Evolutionary conservation across 2,888 invertebrate species (phyloP).

Genomic region (Melanostoma scalare): DNA sequence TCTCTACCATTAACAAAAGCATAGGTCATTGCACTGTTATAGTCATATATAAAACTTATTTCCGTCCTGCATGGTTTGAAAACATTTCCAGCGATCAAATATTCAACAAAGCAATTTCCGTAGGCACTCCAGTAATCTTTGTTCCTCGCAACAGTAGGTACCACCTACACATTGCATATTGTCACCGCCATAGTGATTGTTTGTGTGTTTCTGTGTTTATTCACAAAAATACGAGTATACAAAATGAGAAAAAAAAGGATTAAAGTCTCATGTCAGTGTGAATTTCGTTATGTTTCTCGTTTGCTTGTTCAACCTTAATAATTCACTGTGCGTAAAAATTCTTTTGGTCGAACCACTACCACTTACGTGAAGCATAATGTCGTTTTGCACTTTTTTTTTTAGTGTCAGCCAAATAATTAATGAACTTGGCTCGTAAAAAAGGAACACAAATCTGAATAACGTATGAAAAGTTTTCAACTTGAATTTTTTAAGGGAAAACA

Average conservation of each 20-base stretch:
- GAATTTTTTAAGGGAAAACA: neutral
- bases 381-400: conserved; percentile 53
- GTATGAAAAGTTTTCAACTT: conserved; percentile 34
- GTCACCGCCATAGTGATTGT: conserved; percentile 5
- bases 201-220: conserved; percentile 7
- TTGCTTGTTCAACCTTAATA: conserved; percentile 57
- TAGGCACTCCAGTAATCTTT: conserved; percentile 8
- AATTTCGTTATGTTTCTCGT: conserved; percentile 64
- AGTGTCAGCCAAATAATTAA: conserved; percentile 63
- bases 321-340: conserved; percentile 65
- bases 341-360: conserved; percentile 49
- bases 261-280: conserved; percentile 49
- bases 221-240: conserved; percentile 47
- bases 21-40: conserved; percentile 51
- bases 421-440: conserved; percentile 54
- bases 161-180: conserved; percentile 1
- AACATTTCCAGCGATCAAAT: conserved; percentile 2
- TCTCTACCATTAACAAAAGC: no score
- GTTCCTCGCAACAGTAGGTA: neutral
- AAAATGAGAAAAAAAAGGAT: conserved; percentile 51
- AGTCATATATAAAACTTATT: conserved; percentile 19
- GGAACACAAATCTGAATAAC: neutral
- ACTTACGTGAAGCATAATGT: conserved; percentile 51
- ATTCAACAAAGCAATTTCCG: conserved; percentile 5
- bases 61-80: conserved; percentile 25